Evolutionary conservation across 2,797 vertebrate genomes (phyloP).

Genomic region (Neostethus bicornis): DNA sequence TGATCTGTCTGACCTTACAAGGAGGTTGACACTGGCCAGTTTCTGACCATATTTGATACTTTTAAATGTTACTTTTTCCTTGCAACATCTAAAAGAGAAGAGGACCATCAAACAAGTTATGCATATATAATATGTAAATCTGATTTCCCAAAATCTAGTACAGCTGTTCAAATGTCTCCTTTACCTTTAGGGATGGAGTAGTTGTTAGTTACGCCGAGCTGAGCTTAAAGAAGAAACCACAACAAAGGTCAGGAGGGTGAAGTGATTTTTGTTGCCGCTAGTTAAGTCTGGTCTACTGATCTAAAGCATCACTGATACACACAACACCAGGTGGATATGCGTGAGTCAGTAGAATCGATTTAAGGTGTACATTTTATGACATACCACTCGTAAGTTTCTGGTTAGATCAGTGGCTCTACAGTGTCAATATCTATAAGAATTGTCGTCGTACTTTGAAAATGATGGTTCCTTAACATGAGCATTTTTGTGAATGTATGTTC

Average conservation of each 20-base stretch:
- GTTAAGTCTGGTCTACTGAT: conserved; percentile 8
- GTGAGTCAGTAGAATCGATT: not conserved
- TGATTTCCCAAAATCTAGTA: conserved; percentile 37
- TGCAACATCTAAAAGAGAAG: conserved; percentile 21
- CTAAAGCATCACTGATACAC: conserved; percentile 2
- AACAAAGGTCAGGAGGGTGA: conserved; percentile 2
- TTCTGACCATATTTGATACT: conserved; percentile 36
- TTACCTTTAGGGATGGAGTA: conserved; percentile 16
- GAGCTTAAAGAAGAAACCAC: not conserved
- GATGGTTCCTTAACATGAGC: not conserved
- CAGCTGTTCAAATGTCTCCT: conserved; percentile 45
- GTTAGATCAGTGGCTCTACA: not conserved
- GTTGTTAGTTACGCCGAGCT: not conserved
- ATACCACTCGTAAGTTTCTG: not conserved
- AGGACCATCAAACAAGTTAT: conserved; percentile 18
- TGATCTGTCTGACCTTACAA: conserved; percentile 35
- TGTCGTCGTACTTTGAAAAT: not conserved
- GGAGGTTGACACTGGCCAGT: conserved; percentile 46
- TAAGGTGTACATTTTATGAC: not conserved
- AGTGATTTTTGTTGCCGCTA: conserved; percentile 2
- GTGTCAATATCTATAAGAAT: not conserved
- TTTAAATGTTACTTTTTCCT: not conserved
- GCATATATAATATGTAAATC: conserved; percentile 39
- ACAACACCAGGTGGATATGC: not conserved
- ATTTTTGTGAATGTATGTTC: too few relatives aligned